These are phyloP conservation scores for Spodoptera picta DNA, from an alignment of 2,888 invertebrate genomes.

Conservation along the genomic window DNA sequence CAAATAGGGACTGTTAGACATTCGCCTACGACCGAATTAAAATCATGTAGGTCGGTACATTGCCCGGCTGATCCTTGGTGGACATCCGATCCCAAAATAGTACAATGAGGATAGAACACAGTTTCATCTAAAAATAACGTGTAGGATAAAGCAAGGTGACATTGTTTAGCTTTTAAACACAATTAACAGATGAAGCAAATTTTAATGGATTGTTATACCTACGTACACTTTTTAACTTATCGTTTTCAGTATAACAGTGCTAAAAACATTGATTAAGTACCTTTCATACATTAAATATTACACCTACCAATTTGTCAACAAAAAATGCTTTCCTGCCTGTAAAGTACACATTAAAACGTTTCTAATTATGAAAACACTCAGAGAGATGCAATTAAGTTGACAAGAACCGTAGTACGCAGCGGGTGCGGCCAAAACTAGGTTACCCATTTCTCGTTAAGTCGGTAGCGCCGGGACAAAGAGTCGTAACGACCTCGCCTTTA, in stretches of 20 bases:
- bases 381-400: constrained; percentile 79
- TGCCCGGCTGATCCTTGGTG: constrained; percentile 51
- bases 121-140: constrained; percentile 33
- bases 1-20: constrained; percentile 27
- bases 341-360: constrained; percentile 27
- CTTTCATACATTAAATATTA: too few relatives aligned
- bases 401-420: constrained; percentile 70
- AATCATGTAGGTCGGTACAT: constrained; percentile 33
- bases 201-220: constrained; percentile 5
- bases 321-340: too few relatives aligned
- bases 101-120: constrained; percentile 41
- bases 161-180: constrained; percentile 29
- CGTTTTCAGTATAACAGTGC: background rate
- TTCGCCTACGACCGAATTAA: constrained; percentile 41
- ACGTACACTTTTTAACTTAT: background rate
- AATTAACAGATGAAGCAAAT: constrained; percentile 9
- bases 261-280: constrained; percentile 1
- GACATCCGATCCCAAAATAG: constrained; percentile 47
- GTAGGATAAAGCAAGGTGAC: constrained; percentile 27
- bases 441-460: constrained; percentile 80
- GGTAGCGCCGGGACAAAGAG: constrained; percentile 67
- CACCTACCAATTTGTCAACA: too few relatives aligned
- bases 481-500: constrained; percentile 67
- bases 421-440: constrained; percentile 84
- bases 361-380: constrained; percentile 56